Conservation (phyloP, 2,888 invertebrate genomes). For the Neocrepidodera transversa region DNA sequence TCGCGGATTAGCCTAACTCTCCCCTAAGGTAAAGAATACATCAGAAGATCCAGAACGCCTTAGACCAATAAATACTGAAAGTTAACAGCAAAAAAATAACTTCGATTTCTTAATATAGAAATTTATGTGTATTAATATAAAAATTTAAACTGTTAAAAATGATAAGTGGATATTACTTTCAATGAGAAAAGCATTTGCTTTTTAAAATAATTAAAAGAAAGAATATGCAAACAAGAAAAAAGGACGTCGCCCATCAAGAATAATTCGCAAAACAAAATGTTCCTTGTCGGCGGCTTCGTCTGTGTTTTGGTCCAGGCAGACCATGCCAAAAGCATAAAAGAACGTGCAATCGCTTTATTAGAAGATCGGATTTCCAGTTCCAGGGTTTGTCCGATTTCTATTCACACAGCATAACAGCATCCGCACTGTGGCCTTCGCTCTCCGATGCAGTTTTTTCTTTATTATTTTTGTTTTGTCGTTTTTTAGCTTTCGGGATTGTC, state of each 20-base stretch:
- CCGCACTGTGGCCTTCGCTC: constrained; percentile 20
- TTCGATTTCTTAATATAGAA: too few relatives aligned
- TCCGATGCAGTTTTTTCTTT: constrained; percentile 5
- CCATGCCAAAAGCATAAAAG: constrained; percentile 40
- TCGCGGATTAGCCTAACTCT: too few relatives aligned
- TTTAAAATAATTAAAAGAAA: too few relatives aligned
- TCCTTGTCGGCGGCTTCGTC: constrained; percentile 28
- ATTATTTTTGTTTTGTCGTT: constrained; percentile 5
- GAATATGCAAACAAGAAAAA: constrained; percentile 1
- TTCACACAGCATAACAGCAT: constrained; percentile 29
- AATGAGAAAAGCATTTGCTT: too few relatives aligned
- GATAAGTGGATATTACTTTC: too few relatives aligned
- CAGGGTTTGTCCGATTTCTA: constrained; percentile 2
- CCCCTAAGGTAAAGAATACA: too few relatives aligned
- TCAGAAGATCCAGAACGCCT: too few relatives aligned
- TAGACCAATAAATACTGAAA: too few relatives aligned
- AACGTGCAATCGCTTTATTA: constrained; percentile 45
- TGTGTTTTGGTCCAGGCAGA: constrained; percentile 26
- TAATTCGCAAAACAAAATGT: constrained; percentile 32
- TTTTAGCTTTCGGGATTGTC: constrained; percentile 16
- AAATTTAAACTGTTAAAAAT: too few relatives aligned
- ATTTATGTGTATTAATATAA: too few relatives aligned
- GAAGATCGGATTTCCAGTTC: constrained; percentile 47
- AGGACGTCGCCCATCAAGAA: constrained; percentile 17
- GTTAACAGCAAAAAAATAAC: too few relatives aligned